Evolutionary conservation across 92 coral and sea anemone species (phyloP).

Genomic region (Umimayanthus chanpuru): DNA sequence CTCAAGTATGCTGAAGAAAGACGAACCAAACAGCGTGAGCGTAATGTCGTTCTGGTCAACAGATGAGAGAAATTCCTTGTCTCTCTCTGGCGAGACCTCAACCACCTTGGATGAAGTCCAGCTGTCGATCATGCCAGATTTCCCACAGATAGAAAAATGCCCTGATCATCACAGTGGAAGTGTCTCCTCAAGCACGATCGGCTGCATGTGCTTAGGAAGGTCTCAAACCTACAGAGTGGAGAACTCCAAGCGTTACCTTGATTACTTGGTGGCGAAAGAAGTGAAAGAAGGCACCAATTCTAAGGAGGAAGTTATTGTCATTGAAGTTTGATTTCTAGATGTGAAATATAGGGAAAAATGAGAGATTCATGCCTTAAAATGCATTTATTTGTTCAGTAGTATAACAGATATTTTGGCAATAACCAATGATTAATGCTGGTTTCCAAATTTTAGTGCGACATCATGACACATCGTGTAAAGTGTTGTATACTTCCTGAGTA

Average conservation of each 20-base stretch:
- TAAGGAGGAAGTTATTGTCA: constrained; percentile 31
- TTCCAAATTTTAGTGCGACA: neutral
- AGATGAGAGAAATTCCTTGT: constrained; percentile 40
- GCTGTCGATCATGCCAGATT: constrained; percentile 20
- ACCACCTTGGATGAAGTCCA: constrained; percentile 42
- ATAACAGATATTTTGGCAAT: neutral
- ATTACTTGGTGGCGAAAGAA: constrained; percentile 50
- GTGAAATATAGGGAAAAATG: too few relatives aligned
- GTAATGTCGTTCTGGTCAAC: constrained; percentile 49
- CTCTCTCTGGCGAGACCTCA: constrained; percentile 19
- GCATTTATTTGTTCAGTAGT: neutral
- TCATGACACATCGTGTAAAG: neutral
- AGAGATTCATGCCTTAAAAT: too few relatives aligned
- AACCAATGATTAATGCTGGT: neutral
- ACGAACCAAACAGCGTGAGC: constrained; percentile 32
- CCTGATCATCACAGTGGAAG: constrained; percentile 26
- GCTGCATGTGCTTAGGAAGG: constrained; percentile 67
- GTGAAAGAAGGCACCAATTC: constrained; percentile 28
- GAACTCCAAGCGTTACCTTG: constrained; percentile 49
- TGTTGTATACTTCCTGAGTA: neutral
- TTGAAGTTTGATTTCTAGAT: constrained; percentile 14
- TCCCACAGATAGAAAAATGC: neutral
- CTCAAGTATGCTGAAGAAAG: neutral
- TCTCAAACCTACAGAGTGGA: constrained; percentile 62
- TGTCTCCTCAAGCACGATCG: constrained; percentile 33